phyloP scores from a whole-genome alignment of 1,140 invertebrate genomes.

The Globodera rostochiensis region DNA sequence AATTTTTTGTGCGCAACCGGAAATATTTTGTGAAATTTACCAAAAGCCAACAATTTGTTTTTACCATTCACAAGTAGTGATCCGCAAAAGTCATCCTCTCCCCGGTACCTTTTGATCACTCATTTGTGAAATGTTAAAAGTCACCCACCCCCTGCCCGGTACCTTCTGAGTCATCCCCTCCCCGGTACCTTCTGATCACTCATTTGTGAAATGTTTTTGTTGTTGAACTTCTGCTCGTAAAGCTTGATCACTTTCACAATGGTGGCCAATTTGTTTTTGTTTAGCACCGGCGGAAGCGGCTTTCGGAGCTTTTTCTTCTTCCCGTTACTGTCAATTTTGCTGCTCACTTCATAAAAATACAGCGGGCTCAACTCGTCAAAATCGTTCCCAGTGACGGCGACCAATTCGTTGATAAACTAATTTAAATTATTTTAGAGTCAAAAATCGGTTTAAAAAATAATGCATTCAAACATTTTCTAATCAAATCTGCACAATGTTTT shows the following conservation, averaged over 20 bases:
- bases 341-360: background rate
- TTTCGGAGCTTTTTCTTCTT: background rate
- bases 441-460: background rate
- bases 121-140: background rate
- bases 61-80: too few relatives aligned
- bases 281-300: background rate
- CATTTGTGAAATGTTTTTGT: background rate
- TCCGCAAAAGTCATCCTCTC: too few relatives aligned
- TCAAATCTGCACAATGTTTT: background rate
- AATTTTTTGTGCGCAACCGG: too few relatives aligned
- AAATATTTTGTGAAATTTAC: too few relatives aligned
- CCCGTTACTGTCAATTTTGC: too few relatives aligned
- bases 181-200: background rate
- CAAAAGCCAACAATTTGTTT: too few relatives aligned
- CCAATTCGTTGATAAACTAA: background rate
- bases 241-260: background rate
- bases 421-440: background rate
- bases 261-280: background rate
- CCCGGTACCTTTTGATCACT: background rate
- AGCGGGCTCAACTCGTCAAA: background rate
- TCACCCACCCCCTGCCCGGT: too few relatives aligned
- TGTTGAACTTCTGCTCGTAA: background rate
- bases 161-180: too few relatives aligned
- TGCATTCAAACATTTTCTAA: background rate
- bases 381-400: background rate